Base-by-base conservation (phyloP, 2,888 invertebrate species). In the Thymelicus lineola region DNA sequence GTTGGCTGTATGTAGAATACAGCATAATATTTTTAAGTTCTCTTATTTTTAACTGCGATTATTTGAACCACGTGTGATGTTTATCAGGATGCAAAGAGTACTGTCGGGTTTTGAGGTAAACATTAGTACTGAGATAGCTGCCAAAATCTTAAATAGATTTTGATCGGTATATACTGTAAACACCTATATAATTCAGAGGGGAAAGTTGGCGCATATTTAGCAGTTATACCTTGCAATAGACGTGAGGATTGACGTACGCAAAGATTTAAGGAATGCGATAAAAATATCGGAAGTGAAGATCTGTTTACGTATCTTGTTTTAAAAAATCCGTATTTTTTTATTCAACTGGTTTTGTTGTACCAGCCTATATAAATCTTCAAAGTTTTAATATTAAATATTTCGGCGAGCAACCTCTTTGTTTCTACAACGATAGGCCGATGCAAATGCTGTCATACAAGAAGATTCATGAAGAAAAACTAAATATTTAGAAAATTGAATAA, bases 1-100 rank as follows among this genome's bases (percentile, higher is more conserved):
- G 79, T 72, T 83, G 83, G 89, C 89, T 87, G 89, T 87, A 87
- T 82, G 71, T 76, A 74, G 75, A 82, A 86, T 87, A 91, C 88
- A 89, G 90, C 89, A 90, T 89, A 88, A 79, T 88, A 88, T 77
- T 66, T 55, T 59, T 10, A 12, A 42, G 1, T 50, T 6, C 48
- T 48, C 57, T 48, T 57, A 62, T 42, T 57, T 38, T 14, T 12
- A 14, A 35, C 14, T 38, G 6, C 7, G 53, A 65, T 12, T 63
- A 50, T 58, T 69, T 15, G 9, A 20, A 48, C 28, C 48, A 58
- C 69, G 58, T 50, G 57, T 42, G 62, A 15, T 35, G 42, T 17
- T 5, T 68, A 65, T 63, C 69, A 72, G 73, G 17, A 57, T 64
- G 64, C 71, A 12, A 15, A 6, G 35, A 42, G 20, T 14, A 69